Conservation (phyloP, 2,113 vertebrate species). For the Boulengeromyrus knoepffleri region DNA sequence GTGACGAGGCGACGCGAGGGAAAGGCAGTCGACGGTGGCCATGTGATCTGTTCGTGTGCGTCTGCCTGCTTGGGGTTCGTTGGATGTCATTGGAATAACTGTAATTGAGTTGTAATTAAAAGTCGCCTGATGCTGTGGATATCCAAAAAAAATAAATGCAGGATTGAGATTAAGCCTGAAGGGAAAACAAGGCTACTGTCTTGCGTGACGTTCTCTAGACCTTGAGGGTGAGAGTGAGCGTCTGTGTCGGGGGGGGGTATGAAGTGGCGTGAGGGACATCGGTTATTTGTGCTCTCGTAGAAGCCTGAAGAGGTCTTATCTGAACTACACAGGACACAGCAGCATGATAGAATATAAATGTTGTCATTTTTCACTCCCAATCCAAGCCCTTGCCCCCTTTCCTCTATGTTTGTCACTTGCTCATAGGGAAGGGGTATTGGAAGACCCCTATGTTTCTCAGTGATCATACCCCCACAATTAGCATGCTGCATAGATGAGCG, state of each 20-base stretch:
- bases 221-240: neutral
- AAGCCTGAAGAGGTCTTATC: neutral
- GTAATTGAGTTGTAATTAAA: neutral
- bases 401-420: neutral
- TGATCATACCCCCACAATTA: conserved; percentile 14
- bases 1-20: neutral
- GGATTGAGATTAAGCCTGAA: neutral
- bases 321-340: conserved; percentile 20
- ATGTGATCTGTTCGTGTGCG: neutral
- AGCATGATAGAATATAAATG: neutral
- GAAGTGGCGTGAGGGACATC: neutral
- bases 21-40: neutral
- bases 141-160: neutral
- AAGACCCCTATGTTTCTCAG: neutral
- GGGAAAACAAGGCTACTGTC: neutral
- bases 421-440: neutral
- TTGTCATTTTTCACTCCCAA: neutral
- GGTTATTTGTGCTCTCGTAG: neutral
- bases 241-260: neutral
- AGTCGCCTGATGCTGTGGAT: neutral
- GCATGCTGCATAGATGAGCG: neutral
- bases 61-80: neutral
- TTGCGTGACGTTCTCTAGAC: neutral
- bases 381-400: neutral
- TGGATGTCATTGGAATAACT: neutral